Percentiles rank a stretch among this genome's conserved stretches.
phyloP scores from a whole-genome alignment of 2,113 vertebrate species.

The Paradoxurus hermaphroditus region DNA sequence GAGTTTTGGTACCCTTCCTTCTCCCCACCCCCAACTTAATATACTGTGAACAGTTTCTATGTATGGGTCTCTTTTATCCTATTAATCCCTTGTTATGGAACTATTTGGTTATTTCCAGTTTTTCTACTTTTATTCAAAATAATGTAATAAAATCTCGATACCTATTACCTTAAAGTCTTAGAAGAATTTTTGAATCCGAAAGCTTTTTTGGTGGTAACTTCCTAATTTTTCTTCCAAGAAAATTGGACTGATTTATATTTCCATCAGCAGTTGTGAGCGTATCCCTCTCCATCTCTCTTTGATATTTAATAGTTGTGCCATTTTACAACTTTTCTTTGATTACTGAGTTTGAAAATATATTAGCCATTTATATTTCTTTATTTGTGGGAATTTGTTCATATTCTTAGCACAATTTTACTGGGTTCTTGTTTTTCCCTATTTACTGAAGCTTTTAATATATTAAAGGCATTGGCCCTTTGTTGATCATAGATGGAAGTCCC shows the following conservation, averaged over 20 bases:
- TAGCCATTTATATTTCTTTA: neutral
- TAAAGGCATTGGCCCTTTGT: neutral
- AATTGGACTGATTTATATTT: neutral
- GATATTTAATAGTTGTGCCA: neutral
- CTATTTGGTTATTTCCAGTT: neutral
- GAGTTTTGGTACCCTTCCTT: neutral
- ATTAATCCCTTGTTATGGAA: neutral
- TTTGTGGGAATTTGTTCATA: neutral
- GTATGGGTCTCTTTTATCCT: neutral
- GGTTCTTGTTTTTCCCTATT: neutral
- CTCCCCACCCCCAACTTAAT: neutral
- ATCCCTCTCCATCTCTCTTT: neutral
- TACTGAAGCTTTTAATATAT: neutral
- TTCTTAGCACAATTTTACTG: neutral
- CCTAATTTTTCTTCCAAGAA: neutral
- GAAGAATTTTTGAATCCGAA: neutral
- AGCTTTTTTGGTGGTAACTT: conserved; percentile 8
- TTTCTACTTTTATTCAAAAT: conserved; percentile 1
- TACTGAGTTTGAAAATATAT: neutral
- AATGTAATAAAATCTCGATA: neutral
- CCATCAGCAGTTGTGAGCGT: neutral
- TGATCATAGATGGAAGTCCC: neutral
- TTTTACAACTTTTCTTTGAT: conserved; percentile 10
- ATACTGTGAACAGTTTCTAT: neutral
- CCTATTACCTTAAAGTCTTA: neutral